Conservation (phyloP, 2,113 vertebrate genomes). For the Poeciliopsis occidentalis region DNA sequence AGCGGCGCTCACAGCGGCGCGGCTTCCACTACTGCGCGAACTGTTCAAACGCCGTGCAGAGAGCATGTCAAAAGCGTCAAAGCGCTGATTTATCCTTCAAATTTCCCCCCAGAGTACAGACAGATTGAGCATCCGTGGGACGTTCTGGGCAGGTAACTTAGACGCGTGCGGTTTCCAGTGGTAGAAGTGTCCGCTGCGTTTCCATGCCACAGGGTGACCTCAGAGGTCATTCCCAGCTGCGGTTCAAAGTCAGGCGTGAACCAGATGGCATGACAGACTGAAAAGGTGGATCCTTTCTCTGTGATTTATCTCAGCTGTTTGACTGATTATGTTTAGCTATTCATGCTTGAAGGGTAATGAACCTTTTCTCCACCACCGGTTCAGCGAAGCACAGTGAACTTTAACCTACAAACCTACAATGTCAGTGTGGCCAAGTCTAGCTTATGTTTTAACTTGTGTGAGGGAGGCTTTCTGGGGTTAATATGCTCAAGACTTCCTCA, state of each 20-base stretch:
- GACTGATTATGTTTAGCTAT: not conserved
- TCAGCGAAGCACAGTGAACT: constrained; percentile 13
- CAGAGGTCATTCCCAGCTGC: not conserved
- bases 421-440: not conserved
- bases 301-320: not conserved
- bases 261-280: not conserved
- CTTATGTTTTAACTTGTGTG: not conserved
- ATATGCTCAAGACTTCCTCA: not conserved
- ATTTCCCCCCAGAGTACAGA: not conserved
- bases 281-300: not conserved
- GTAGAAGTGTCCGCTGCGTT: too few relatives aligned
- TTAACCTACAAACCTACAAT: constrained; percentile 35
- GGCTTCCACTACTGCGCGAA: too few relatives aligned
- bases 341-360: constrained; percentile 12
- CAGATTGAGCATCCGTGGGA: not conserved
- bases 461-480: not conserved
- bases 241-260: not conserved
- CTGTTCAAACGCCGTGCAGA: not conserved
- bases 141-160: not conserved
- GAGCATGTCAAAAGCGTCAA: not conserved
- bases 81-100: not conserved
- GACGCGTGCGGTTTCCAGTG: not conserved
- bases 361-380: not conserved
- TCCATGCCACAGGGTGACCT: not conserved
- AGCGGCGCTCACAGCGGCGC: not conserved